phyloP scores from a whole-genome alignment of 2,113 vertebrate genomes.

The Nasalis larvatus region DNA sequence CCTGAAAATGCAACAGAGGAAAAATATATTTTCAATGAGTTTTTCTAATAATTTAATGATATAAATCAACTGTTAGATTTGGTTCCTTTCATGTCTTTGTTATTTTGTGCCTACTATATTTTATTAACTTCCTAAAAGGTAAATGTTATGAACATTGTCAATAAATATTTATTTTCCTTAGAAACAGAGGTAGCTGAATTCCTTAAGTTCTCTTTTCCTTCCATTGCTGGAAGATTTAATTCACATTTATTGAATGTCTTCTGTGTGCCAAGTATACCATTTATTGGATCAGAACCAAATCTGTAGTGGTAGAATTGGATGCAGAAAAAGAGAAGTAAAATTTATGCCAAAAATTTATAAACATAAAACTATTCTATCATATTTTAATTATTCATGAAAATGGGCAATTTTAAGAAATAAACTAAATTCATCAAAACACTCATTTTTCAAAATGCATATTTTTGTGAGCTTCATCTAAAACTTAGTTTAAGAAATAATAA shows the following conservation, averaged over 20 bases:
- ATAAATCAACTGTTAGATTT: not conserved
- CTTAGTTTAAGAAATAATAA: not conserved
- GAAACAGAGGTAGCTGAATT: not conserved
- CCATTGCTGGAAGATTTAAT: not conserved
- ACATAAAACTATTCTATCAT: not conserved
- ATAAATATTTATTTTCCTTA: not conserved
- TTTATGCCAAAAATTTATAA: not conserved
- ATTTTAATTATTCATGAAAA: conserved; percentile 12
- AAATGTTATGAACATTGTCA: not conserved
- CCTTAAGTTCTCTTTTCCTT: not conserved
- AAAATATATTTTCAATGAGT: not conserved
- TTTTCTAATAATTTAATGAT: not conserved
- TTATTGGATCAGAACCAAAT: not conserved
- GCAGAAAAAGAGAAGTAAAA: not conserved
- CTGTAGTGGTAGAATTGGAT: not conserved
- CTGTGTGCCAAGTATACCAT: not conserved
- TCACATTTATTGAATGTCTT: not conserved
- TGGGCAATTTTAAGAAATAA: not conserved
- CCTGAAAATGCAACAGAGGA: not conserved
- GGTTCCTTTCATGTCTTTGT: not conserved
- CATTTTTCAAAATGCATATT: not conserved
- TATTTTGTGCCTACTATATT: not conserved
- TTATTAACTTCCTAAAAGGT: not conserved
- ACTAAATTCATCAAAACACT: not conserved
- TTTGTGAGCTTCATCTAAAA: not conserved